Evolutionary conservation across 2,113 vertebrate species (phyloP), one percentile per base, ranked within the genome.

Genomic region (Lipophrys pholis): DNA sequence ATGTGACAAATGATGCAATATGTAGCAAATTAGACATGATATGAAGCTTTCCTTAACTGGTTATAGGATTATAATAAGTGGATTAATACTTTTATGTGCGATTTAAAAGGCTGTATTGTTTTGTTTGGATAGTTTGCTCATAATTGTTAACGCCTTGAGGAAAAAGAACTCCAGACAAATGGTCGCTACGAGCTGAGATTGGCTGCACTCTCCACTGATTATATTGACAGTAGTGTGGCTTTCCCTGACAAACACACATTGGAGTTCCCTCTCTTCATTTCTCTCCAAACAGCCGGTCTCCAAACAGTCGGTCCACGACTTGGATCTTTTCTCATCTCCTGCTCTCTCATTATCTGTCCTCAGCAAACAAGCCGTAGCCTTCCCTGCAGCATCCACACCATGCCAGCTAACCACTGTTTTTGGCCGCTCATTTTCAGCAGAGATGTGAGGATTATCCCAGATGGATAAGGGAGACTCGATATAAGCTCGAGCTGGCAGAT

Each of bases 261-360:
- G 46, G 74, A 79, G 56, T 56, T 65, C 57, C 78, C 76, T 57
- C 56, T 59, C n/a, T 21, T 21, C 62, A 43, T 56, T 17, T 56
- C 17, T 55, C 17, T 70, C 59, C 48, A 50, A 40, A 53, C 39
- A 60, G 36, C 73, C 52, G 14, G 17, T 11, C 53, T 66, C 38
- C 53, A 69, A 65, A 16, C 50, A 65, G 76, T 85, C 57, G 3
- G 78, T 84, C 62, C 68, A 50, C 45, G 42, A 41, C 78, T 78
- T 84, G 41, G 66, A 69, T 78, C 82, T 68, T 81, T 80, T 82
- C 64, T 71, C 69, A 55, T 73, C 66, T 80, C 60, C 51, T 76
- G 59, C 48, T 36, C 73, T 85, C 72, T 74, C 73, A 88, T 90
- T 77, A 84, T 75, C 80, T 81, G 59, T 80, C 83, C 86, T 74